Percentiles rank a stretch among this genome's conserved stretches.
phyloP scores from a whole-genome alignment of 2,888 invertebrate species.

The Malachius bipustulatus region DNA sequence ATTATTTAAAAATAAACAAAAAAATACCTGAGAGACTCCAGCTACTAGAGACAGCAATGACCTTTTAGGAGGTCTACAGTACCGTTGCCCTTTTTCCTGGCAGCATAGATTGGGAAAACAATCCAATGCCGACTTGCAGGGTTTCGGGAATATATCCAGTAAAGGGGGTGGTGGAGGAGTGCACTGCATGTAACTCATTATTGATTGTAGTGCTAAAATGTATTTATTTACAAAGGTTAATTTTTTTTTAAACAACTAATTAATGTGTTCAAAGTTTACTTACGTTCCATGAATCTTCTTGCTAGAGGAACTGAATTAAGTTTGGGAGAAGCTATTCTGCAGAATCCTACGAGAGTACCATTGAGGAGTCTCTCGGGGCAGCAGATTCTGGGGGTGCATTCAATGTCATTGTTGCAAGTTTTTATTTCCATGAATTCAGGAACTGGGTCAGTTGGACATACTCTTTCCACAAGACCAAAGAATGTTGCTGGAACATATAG shows the following conservation, averaged over 20 bases:
- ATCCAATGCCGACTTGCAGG: slow-evolving; percentile 57
- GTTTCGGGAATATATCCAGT: slow-evolving; percentile 57
- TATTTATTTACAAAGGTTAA: neutral
- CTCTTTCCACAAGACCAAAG: slow-evolving; percentile 54
- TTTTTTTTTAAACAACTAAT: no score
- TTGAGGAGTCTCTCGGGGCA: slow-evolving; percentile 47
- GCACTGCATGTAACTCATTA: slow-evolving; percentile 58
- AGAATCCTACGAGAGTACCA: slow-evolving; percentile 46
- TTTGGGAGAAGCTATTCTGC: slow-evolving; percentile 56
- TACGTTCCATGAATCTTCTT: slow-evolving; percentile 52
- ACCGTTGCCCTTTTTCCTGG: slow-evolving; percentile 59
- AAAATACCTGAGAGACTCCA: slow-evolving; percentile 49
- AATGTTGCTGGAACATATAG: slow-evolving; percentile 53
- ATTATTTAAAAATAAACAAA: no score
- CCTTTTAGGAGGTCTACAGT: slow-evolving; percentile 61
- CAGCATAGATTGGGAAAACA: slow-evolving; percentile 73
- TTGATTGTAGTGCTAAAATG: slow-evolving; percentile 31
- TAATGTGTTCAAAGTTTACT: no score
- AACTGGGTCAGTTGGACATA: slow-evolving; percentile 55
- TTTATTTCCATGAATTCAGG: slow-evolving; percentile 60
- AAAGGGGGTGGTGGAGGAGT: slow-evolving; percentile 55
- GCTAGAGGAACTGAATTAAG: slow-evolving; percentile 51
- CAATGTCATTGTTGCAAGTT: slow-evolving; percentile 52
- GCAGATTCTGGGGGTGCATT: slow-evolving; percentile 66
- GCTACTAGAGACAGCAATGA: slow-evolving; percentile 56